phyloP scores from a whole-genome alignment of 1,140 invertebrate genomes.

The Aricia agestis region DNA sequence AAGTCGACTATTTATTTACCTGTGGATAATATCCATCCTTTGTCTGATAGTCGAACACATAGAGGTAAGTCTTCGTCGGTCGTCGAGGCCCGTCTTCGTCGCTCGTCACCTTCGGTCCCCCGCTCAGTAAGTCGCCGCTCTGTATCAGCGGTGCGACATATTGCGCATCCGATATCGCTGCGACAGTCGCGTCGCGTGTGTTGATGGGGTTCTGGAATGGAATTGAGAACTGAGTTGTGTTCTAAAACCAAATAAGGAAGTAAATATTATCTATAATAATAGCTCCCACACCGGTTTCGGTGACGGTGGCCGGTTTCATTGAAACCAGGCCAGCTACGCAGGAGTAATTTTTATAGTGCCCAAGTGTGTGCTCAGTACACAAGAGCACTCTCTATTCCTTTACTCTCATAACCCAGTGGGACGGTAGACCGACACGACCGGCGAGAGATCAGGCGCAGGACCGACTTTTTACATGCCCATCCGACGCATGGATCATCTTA shows the following conservation, averaged over 20 bases:
- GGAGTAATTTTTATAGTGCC: no score
- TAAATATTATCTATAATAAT: neutral
- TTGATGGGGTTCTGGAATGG: conserved; percentile 87
- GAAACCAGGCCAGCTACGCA: no score
- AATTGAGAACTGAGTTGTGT: neutral
- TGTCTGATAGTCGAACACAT: conserved; percentile 95
- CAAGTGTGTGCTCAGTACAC: no score
- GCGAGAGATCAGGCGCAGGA: no score
- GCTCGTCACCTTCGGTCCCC: conserved; percentile 75
- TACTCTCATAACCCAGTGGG: no score
- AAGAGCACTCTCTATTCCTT: no score
- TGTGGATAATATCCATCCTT: conserved; percentile 93
- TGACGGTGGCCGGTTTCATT: no score
- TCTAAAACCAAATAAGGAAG: neutral
- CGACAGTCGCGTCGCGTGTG: conserved; percentile 93
- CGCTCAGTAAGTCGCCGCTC: conserved; percentile 85
- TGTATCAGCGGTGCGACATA: conserved; percentile 90
- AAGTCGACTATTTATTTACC: no score
- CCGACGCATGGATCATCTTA: no score
- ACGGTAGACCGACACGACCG: no score
- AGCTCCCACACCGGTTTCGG: no score
- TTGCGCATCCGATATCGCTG: conserved; percentile 94
- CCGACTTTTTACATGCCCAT: no score
- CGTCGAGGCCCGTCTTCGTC: conserved; percentile 74
- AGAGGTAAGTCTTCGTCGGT: conserved; percentile 86